Base-by-base conservation (phyloP, 2,888 invertebrate species). In the Apamea epomidion region DNA sequence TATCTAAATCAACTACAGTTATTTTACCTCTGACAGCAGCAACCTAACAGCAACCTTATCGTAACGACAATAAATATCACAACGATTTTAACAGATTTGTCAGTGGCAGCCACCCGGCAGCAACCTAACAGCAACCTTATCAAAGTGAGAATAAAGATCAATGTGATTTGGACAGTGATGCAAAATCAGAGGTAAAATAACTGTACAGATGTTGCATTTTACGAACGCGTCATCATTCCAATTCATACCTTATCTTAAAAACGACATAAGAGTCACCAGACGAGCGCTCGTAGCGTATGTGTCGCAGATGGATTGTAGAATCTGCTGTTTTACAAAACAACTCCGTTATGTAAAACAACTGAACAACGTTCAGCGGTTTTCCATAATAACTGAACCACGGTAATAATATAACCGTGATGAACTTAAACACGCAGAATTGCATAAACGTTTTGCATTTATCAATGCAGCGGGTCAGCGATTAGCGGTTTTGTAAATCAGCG, bases 231-330 rank as follows among this genome's bases (percentile, higher is more conserved):
- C 6, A 45, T 78, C 21, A 45, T 54, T 60, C 29, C 29, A 80
- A 80, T 48, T n/a, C 72, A 54, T n/a, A 68, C 37, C 58, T 3
- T 78, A 68, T 12, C 18, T 21, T 25, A 58, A 76, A 45, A 21
- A 25, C 8, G 8, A 16, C 29, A n/a, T n/a, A n/a, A 72, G 29
- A 65, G 21, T 69, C 32, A 7, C 42, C 0, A 42, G 7, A 42
- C 42, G 42, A 3, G 4, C 42, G 42, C 42, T 42, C 42, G 42
- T 42, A 42, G 42, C 42, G 42, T 42, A 16, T 5, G 16, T 16
- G 45, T 12, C 10, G 10, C 12, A 45, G 10, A 45, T 45, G 12
- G 16, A 48, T 48, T 16, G 16, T 16, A 48, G 16, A 45, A 45
- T 10, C 10, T 12, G 12, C 45, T 48, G 48, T 48, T 48, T 16